A percentile compares a stretch with the other conserved stretches of the same genome.
phyloP scores from a whole-genome alignment of 2,113 vertebrate species.

The Eclectus roratus region DNA sequence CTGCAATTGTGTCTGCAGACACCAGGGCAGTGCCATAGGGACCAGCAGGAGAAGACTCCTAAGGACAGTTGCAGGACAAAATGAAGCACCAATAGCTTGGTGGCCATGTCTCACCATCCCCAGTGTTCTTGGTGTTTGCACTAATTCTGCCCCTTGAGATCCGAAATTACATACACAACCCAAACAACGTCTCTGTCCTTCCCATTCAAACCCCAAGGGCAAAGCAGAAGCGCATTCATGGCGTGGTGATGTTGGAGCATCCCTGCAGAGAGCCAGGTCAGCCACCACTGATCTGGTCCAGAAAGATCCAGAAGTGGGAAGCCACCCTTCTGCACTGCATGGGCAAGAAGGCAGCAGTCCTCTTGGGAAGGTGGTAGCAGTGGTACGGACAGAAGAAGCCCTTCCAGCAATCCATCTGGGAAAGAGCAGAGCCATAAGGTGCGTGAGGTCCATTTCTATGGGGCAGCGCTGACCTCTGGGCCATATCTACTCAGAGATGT shows the following conservation, averaged over 20 bases:
- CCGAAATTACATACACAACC: not conserved
- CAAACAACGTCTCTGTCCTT: rapidly evolving
- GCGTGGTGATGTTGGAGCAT: rapidly evolving
- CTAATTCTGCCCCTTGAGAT: not conserved
- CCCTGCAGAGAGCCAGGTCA: rapidly evolving
- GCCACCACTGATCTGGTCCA: rapidly evolving
- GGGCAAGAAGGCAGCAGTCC: not conserved
- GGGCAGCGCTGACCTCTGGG: rapidly evolving
- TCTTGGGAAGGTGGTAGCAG: not conserved
- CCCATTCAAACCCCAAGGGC: rapidly evolving
- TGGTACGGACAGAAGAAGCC: not conserved
- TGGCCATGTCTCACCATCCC: not conserved
- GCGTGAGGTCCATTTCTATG: not conserved
- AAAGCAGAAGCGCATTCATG: rapidly evolving
- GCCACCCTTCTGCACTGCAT: rapidly evolving
- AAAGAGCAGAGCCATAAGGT: not conserved
- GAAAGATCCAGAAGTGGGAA: not conserved
- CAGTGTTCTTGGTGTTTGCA: not conserved
- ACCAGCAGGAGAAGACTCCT: not conserved
- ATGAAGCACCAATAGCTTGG: not conserved
- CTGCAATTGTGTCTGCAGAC: rapidly evolving
- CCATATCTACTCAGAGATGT: rapidly evolving
- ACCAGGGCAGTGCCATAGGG: rapidly evolving
- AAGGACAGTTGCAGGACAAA: not conserved
- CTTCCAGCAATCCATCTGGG: too few relatives aligned